These are phyloP conservation scores for Galemys pyrenaicus DNA, from an alignment of 2,113 vertebrate genomes.

Conservation along the genomic window DNA sequence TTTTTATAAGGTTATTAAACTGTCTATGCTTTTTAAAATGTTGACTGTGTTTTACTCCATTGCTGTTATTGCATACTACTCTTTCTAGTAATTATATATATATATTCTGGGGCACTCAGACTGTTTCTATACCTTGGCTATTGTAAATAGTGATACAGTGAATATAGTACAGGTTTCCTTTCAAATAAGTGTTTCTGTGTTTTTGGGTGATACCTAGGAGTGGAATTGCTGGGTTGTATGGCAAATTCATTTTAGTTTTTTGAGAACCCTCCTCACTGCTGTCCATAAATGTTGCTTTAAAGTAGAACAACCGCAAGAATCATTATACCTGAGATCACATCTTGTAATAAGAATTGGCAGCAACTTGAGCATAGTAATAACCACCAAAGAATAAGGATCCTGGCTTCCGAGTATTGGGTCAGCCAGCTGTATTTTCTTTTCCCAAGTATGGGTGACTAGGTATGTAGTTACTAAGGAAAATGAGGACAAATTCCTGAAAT, in stretches of 20 bases:
- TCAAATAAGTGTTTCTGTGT: too few relatives aligned
- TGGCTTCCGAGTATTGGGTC: background rate
- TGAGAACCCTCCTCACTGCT: too few relatives aligned
- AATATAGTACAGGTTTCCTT: too few relatives aligned
- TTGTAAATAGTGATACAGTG: too few relatives aligned
- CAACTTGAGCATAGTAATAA: background rate
- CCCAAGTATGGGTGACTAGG: background rate
- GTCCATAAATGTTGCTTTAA: background rate
- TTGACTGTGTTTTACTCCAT: too few relatives aligned
- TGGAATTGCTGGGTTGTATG: too few relatives aligned
- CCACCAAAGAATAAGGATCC: background rate
- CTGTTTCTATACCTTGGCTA: too few relatives aligned
- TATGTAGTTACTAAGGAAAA: background rate
- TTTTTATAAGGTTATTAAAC: background rate
- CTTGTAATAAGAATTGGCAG: background rate
- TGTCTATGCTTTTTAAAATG: background rate
- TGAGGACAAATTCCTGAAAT: background rate
- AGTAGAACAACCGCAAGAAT: background rate
- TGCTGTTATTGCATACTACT: too few relatives aligned
- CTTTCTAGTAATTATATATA: too few relatives aligned
- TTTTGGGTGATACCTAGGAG: too few relatives aligned
- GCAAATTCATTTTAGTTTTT: too few relatives aligned
- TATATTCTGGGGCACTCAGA: too few relatives aligned
- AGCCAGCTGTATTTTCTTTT: background rate
- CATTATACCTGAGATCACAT: background rate